Conservation (phyloP, 2,888 invertebrate genomes). For the Craniophora ligustri region DNA sequence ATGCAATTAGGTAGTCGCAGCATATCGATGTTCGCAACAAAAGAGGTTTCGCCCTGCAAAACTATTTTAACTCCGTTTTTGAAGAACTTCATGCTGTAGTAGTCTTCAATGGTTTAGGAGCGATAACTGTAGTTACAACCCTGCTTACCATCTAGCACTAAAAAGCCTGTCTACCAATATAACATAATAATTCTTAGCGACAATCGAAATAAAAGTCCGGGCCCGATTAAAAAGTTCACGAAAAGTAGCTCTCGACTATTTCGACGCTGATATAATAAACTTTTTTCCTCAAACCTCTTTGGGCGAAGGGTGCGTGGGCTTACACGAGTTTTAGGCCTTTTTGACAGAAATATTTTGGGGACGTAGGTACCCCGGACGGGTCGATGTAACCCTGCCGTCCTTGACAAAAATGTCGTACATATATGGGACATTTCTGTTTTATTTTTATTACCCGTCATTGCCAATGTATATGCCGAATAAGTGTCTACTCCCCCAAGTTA, state of each 20-base stretch:
- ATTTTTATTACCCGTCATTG: slow-evolving; percentile 42
- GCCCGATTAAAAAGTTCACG: slow-evolving; percentile 1
- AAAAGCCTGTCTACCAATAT: not conserved
- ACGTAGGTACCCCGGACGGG: slow-evolving; percentile 1
- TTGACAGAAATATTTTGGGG: slow-evolving; percentile 23
- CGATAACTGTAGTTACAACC: not conserved
- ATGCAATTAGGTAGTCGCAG: too few species aligned
- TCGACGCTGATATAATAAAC: slow-evolving; percentile 47
- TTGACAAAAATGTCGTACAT: slow-evolving; percentile 8
- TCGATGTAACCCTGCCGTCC: slow-evolving; percentile 21
- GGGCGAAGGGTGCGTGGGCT: slow-evolving; percentile 29
- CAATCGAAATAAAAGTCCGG: not conserved
- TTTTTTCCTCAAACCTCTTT: slow-evolving; percentile 34
- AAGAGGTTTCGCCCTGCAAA: too few species aligned
- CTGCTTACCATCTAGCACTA: not conserved
- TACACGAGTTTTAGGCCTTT: slow-evolving; percentile 25
- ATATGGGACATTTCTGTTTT: slow-evolving; percentile 26
- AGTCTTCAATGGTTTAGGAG: too few species aligned
- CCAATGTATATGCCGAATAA: slow-evolving; percentile 36
- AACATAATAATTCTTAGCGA: not conserved
- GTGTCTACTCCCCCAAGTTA: slow-evolving; percentile 14
- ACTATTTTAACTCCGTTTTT: too few species aligned
- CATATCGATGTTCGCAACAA: too few species aligned
- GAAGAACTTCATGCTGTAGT: too few species aligned
- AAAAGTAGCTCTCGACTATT: slow-evolving; percentile 24